Evolutionary conservation across 2,888 invertebrate genomes (phyloP), one percentile per base, ranked within the genome.

Genomic region (Drosophila flavopinicola): DNA sequence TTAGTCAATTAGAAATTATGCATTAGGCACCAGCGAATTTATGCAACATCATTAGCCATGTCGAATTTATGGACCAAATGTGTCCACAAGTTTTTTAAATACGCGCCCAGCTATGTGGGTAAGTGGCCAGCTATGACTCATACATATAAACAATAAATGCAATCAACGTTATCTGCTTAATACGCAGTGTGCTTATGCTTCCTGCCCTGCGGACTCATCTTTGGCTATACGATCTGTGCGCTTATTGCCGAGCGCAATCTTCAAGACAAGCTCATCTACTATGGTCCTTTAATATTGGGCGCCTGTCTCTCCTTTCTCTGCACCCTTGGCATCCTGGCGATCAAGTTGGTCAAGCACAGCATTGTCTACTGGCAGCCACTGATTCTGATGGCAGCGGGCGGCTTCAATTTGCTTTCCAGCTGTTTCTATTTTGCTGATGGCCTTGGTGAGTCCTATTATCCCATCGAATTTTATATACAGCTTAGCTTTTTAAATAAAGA

Each of bases 341-440:
- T 87, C 9, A 90, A 90, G 69, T 75, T 75, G 33, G 53, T 87
- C 9, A 80, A 83, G 33, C 78, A 83, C 23, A 82, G 87, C 51
- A 85, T 90, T 33, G 25, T 89, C 27, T 90, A 88, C 58, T 90
- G 88, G 86, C 90, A 90, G 42, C 78, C 88, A 3, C 54, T 84
- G 17, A 48, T 90, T 20, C 64, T 90, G 0, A 25, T 90, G 3
- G 63, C 42, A 3, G 87, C 87, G 0, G 85, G 66, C 3, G 65
- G 54, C 3, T 84, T 89, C 45, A 78, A 88, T 84, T 65, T 90
- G 15, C 58, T 90, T 9, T 87, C 86, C n/a, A 89, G 90, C 51
- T 86, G 88, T 30, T 90, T 90, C 58, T 90, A 88, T 66, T 90
- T 90, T 71, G 88, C 82, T 35, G 78, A 88, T 60, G 82, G 85